Conservation (phyloP, 2,797 vertebrate genomes). For the Chloroceryle amazona region DNA sequence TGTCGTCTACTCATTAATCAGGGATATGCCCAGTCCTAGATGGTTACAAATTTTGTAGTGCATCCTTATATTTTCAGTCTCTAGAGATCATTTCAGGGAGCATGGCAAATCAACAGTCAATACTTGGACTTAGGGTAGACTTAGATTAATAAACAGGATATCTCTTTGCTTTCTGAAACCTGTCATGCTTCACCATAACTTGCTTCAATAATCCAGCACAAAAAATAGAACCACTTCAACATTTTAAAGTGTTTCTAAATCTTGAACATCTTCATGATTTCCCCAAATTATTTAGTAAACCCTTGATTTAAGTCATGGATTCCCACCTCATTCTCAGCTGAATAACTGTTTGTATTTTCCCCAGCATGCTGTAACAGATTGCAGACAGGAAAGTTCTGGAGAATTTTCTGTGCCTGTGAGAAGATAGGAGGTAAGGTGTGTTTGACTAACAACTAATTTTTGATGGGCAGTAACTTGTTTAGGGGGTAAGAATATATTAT, state of each 20-base stretch:
- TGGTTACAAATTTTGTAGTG: slow-evolving; percentile 35
- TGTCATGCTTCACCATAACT: not conserved
- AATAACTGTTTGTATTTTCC: slow-evolving; percentile 7
- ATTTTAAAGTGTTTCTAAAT: slow-evolving; percentile 38
- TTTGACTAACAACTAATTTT: not conserved
- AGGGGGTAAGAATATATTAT: not conserved
- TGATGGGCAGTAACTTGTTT: not conserved
- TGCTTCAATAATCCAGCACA: slow-evolving; percentile 1
- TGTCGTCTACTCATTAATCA: slow-evolving; percentile 32
- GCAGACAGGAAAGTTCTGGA: not conserved
- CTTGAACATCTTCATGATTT: not conserved
- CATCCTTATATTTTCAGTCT: slow-evolving; percentile 33
- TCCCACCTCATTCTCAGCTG: slow-evolving; percentile 45
- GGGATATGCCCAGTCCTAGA: not conserved
- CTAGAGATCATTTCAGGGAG: slow-evolving; percentile 16
- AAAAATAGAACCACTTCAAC: slow-evolving; percentile 26
- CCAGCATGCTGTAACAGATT: not conserved
- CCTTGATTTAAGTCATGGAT: slow-evolving; percentile 18
- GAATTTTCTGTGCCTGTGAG: not conserved
- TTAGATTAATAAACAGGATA: slow-evolving; percentile 67
- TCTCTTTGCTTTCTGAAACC: slow-evolving; percentile 5
- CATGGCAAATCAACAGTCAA: slow-evolving; percentile 65
- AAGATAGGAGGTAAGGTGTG: not conserved
- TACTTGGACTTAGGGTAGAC: slow-evolving; percentile 51
- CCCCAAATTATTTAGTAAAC: slow-evolving; percentile 15